Base-by-base conservation (phyloP, 2,797 vertebrate species). In the Uromys caudimaculatus region DNA sequence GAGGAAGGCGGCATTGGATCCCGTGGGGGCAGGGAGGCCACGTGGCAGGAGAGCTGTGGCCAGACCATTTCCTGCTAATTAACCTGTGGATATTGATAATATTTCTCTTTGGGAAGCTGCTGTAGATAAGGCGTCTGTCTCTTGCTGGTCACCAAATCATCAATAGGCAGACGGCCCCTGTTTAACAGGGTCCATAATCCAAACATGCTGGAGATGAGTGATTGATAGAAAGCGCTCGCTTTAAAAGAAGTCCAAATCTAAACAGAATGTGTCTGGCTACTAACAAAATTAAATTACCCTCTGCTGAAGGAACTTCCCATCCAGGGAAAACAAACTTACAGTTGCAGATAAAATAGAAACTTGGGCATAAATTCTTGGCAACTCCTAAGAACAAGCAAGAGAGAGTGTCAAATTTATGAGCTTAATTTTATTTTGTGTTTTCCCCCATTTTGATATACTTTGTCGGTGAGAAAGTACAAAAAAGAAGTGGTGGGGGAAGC, bases 41-140 rank as follows among this genome's bases (percentile, higher is more conserved):
- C 64, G 82, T 94, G 83, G 35, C 78, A 4, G 23, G 90, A 75
- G 24, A 95, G 93, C 88, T 60, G 94, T 90, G 93, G 91, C 97
- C 96, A 95, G 97, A 97, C 95, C 77, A 96, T 97, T 98, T 98
- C 98, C 98, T 98, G 97, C 95, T 97, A 98, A 97, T 98, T 98
- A 98, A 96, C 96, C 96, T 95, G 78, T 77, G 89, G 92, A 67
- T 97, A 96, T 95, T 73, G 96, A 97, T 98, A 96, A 91, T 97
- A 96, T 96, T 98, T 98, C 97, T 98, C 91, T 94, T 90, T 96
- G 95, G 92, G 97, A 97, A 0, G 93, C 86, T 89, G 60, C 91
- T 82, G 52, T 96, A 97, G 97, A 97, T 96, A 97, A 97, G 90
- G 60, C 35, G 88, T 64, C 93, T 47, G 14, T 83, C 86, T 71